Evolutionary conservation across 2,113 vertebrate genomes (phyloP), one percentile per base, ranked within the genome.

Genomic region (Petromus typicus): DNA sequence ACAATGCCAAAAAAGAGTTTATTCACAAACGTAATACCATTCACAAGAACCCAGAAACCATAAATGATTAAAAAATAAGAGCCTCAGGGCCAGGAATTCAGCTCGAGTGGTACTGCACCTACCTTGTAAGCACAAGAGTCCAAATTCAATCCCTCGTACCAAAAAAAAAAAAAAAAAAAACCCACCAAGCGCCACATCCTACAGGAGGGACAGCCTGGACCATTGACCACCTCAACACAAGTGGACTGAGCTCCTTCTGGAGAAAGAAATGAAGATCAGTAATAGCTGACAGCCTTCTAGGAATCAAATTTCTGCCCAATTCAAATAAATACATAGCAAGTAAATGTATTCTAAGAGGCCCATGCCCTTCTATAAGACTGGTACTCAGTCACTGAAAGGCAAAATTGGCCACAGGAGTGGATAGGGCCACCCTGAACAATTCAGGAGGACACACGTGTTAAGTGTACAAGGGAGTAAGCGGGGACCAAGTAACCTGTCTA

Each of bases 181-280:
- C 48, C 10, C 63, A 34, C n/a, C n/a, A n/a, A n/a, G n/a, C n/a
- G 25, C 22, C 8, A 9, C 11, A 22, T 8, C 9, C 23, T 25
- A 43, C 43, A 56, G 66, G 66, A 76, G 45, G 78, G 76, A n/a
- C 40, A 40, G 63, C 13, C 48, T 18, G 43, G 57, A 79, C 89
- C 9, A 5, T 11, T 0, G n/a, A 71, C 30, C 12, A 4, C 43
- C n/a, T 5, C 23, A 14, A 1, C 32, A 40, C n/a, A 16, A 37
- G 59, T 13, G 3, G 30, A 67, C 32, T 67, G 34, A 8, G 66
- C 30, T 67, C 20, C n/a, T 67, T n/a, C 66, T 67, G 34, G 34
- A n/a, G n/a, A 3, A 59, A 67, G 32, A 63, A 57, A 45, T 8
- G 34, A 40, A 69, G 51, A 67, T 32, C 20, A 54, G 13, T 2